Conservation (phyloP, 2,113 vertebrate genomes). For the Miniopterus natalensis region DNA sequence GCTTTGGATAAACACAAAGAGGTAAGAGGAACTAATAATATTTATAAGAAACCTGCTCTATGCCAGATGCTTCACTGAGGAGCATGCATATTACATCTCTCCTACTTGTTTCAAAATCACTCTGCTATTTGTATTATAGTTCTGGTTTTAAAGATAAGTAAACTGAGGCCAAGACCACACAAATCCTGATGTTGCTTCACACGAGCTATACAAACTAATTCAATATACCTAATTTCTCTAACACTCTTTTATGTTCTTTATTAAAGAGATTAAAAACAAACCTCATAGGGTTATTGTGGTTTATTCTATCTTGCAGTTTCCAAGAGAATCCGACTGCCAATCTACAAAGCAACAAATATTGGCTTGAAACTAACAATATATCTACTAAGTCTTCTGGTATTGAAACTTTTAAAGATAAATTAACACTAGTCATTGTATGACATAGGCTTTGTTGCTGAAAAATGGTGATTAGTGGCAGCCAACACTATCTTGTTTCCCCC, state of each 20-base stretch:
- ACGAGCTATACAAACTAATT: neutral
- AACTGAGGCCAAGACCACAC: neutral
- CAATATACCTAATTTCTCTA: neutral
- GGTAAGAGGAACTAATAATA: neutral
- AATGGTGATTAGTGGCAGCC: neutral
- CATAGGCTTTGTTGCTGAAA: neutral
- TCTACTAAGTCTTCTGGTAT: neutral
- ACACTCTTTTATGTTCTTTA: neutral
- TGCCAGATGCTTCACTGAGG: neutral
- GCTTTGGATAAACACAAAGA: neutral
- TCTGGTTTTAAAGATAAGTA: constrained; percentile 23
- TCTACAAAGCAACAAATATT: constrained; percentile 39
- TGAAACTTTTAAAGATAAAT: constrained; percentile 47
- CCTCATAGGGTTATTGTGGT: neutral
- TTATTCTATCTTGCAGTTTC: constrained; percentile 18
- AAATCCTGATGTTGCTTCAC: neutral
- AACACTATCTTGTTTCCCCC: neutral
- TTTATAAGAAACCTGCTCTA: neutral
- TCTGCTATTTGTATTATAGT: constrained; percentile 37
- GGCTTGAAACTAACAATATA: neutral
- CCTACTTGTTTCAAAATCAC: constrained; percentile 26
- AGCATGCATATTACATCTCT: neutral
- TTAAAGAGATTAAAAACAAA: neutral
- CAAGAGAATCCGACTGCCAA: neutral
- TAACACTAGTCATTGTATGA: neutral